phyloP scores from a whole-genome alignment of 2,113 vertebrate species.

The Engraulis encrasicolus region DNA sequence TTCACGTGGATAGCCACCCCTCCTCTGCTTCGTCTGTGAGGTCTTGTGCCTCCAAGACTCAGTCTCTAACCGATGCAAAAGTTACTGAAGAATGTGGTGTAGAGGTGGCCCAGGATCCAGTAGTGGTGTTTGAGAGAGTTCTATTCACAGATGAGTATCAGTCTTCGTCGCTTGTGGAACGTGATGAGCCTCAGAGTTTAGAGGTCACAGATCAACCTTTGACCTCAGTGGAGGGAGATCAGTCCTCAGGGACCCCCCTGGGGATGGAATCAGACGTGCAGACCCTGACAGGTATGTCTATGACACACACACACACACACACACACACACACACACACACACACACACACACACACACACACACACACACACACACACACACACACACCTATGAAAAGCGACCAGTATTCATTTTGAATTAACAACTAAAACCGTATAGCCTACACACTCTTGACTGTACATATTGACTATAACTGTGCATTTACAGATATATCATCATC shows the following conservation, averaged over 20 bases:
- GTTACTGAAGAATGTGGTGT: background rate
- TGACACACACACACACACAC: background rate
- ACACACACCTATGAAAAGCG: no score
- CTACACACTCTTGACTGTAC: no score
- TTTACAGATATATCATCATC: no score
- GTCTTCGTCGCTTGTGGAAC: background rate
- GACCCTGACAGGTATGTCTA: background rate
- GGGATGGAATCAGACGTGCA: background rate
- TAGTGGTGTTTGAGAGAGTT: slow-evolving; percentile 5
- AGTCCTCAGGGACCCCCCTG: background rate
- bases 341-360: background rate
- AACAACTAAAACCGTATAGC: no score
- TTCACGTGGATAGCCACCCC: background rate
- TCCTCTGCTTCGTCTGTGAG: background rate
- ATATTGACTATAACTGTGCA: no score
- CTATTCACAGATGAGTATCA: background rate
- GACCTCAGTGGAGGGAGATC: background rate
- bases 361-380: background rate
- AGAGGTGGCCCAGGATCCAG: background rate
- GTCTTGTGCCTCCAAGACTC: background rate
- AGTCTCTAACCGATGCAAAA: background rate
- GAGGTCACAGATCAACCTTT: background rate
- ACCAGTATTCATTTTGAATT: no score
- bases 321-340: slow-evolving; percentile 1
- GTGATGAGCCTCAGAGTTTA: background rate